Evolutionary conservation across 2,113 vertebrate genomes (phyloP), one percentile per base, ranked within the genome.

Genomic region (Panthera uncia): DNA sequence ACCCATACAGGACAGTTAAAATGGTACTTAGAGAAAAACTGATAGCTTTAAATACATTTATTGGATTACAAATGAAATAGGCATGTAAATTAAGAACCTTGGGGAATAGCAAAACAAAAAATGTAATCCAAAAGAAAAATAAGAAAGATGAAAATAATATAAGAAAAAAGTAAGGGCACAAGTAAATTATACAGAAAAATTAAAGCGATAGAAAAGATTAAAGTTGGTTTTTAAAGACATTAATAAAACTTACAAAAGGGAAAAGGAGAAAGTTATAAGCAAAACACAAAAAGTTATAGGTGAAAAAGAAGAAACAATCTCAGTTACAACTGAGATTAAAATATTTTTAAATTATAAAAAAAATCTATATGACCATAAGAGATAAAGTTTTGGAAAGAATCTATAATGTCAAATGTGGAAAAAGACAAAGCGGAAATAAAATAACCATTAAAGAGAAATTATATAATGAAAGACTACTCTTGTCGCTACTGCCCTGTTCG

Each of bases 381-480:
- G 27, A 33, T 45, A 66, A 85, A 50, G 21, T 36, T 86, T 94
- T 83, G 5, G 73, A 80, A 91, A 86, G 29, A 93, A 86, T 80
- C 48, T 31, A 97, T 13, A 96, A 14, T 78, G 65, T 48, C 57
- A 92, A 89, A 61, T 81, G 63, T 16, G 52, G 55, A 29, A 78
- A 86, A 92, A 95, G 63, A 76, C n/a, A 69, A 65, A n/a, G 21
- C 65, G 68, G 57, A 94, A 94, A 61, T 95, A 85, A 97, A 96
- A 82, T 61, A 65, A 68, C 16, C 41, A 79, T 93, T 81, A 92
- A 87, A 63, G 36, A 83, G 52, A 94, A 92, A 83, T 92, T 66
- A 89, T 21, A 16, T 83, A 50, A 91, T 84, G 69, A 93, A 94
- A 94, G 36, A 82, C n/a, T 82, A 27, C 25, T 38, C 29, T 86